Evolutionary conservation across 1,140 invertebrate genomes (phyloP).

Genomic region (Cardiocondyla obscurior): DNA sequence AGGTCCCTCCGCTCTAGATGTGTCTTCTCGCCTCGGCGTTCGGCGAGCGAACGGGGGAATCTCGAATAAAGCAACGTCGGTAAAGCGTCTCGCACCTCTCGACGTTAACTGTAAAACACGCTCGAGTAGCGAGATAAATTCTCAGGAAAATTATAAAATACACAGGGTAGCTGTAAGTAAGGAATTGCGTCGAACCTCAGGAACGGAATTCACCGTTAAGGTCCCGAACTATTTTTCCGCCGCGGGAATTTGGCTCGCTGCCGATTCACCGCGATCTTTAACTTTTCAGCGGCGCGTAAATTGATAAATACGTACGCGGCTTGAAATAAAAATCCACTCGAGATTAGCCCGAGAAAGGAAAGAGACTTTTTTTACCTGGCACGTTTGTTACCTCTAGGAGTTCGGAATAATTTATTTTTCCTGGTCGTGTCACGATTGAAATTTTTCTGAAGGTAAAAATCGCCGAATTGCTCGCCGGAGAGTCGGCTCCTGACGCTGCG

Average conservation of each 20-base stretch:
- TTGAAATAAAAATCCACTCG: neutral
- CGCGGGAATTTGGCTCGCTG: constrained; percentile 1
- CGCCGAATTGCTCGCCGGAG: neutral
- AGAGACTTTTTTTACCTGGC: neutral
- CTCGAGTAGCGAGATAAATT: constrained; percentile 31
- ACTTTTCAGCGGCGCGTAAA: constrained; percentile 5
- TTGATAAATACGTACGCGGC: neutral
- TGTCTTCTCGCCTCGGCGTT: constrained; percentile 21
- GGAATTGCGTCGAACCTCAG: constrained; percentile 32
- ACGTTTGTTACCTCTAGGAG: neutral
- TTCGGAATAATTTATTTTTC: neutral
- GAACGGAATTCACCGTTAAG: constrained; percentile 14
- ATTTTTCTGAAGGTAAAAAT: constrained; percentile 5
- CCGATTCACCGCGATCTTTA: constrained; percentile 3
- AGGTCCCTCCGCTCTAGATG: neutral
- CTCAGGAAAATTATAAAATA: constrained; percentile 50
- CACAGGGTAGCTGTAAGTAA: constrained; percentile 30
- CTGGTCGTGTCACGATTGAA: neutral
- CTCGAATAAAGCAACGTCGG: constrained; percentile 26
- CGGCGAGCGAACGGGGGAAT: constrained; percentile 37
- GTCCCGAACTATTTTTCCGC: constrained; percentile 11
- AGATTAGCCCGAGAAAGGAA: neutral
- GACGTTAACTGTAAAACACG: constrained; percentile 52
- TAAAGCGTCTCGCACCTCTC: constrained; percentile 7
- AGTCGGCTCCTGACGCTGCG: neutral